Evolutionary conservation across 2,113 vertebrate genomes (phyloP), one percentile per base, ranked within the genome.

Genomic region (Poeciliopsis prolifica): DNA sequence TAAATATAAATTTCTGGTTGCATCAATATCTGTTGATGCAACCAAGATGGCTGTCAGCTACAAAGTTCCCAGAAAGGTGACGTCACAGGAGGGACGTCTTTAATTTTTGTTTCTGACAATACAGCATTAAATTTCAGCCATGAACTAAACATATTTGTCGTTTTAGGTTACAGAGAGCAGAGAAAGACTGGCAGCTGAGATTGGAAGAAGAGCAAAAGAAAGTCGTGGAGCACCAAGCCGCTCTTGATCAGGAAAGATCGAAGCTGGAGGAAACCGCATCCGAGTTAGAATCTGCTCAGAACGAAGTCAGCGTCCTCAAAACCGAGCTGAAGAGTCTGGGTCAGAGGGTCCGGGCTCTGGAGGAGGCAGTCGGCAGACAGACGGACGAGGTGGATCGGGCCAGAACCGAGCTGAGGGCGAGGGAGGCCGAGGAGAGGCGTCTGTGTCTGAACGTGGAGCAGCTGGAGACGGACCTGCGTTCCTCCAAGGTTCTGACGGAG

Each of bases 401-500:
- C 81, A 89, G 89, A 63, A 70, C 29, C 0, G 68, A 88, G 37
- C 90, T 96, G 75, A 96, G 89, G 70, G 94, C 94, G 17, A 93
- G 95, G 40, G 96, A 97, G 84, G 83, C 84, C 13, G 94, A 94
- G 15, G 95, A 96, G 73, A 95, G 95, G 65, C 92, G 95, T 29
- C 93, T 92, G 64, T 95, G 93, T 74, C 90, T 99, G 71, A 94
- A 65, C 17, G 92, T 93, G 86, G 96, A 98, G 84, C 96, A 98
- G 69, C 94, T 97, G 12, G 94, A 96, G 76, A 93, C 95, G 0
- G 97, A 99, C 86, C 92, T 99, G 81, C 93, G 94, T 40, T 93
- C 94, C 37, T 97, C 96, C 33, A 97, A 94, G 84, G 90, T 90
- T 0, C 88, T 98, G 58, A 97, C 92, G 0, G 93, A 94, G 76